Evolutionary conservation across 2,113 vertebrate species (phyloP).

Genomic region (Clinocottus analis): DNA sequence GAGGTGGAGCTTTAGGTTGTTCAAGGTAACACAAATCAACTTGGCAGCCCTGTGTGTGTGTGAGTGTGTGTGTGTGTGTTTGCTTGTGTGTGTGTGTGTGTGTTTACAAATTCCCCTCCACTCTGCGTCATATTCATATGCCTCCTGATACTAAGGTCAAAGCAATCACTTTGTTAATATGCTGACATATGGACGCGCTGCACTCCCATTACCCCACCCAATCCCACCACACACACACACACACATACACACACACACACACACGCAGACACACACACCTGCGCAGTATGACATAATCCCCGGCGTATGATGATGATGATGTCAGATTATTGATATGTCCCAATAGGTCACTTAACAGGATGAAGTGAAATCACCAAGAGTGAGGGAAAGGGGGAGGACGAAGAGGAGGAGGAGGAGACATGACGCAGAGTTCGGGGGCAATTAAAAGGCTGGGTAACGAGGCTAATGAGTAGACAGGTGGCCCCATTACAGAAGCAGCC

Average conservation of each 20-base stretch:
- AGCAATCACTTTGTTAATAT: slow-evolving; percentile 54
- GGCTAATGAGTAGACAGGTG: slow-evolving; percentile 85
- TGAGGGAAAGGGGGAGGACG: slow-evolving; percentile 9
- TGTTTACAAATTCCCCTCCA: slow-evolving; percentile 21
- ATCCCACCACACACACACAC: slow-evolving; percentile 30
- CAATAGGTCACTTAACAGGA: slow-evolving; percentile 38
- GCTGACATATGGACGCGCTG: slow-evolving; percentile 51
- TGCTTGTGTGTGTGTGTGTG: not conserved
- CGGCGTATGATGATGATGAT: slow-evolving; percentile 46
- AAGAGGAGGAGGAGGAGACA: slow-evolving; percentile 13
- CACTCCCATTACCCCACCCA: slow-evolving; percentile 46
- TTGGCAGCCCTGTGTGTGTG: slow-evolving; percentile 17
- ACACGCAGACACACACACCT: slow-evolving; percentile 36
- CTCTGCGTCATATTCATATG: slow-evolving; percentile 43
- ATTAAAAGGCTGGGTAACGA: slow-evolving; percentile 82
- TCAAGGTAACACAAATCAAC: slow-evolving; percentile 54
- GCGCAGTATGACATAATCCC: slow-evolving; percentile 53
- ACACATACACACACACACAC: slow-evolving; percentile 37
- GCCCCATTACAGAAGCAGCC: slow-evolving; percentile 74
- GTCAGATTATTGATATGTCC: slow-evolving; percentile 67
- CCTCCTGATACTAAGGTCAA: slow-evolving; percentile 65
- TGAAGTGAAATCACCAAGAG: slow-evolving; percentile 33
- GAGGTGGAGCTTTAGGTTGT: slow-evolving; percentile 30
- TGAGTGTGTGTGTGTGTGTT: not conserved
- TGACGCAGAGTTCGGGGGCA: slow-evolving; percentile 71